Base-by-base conservation (phyloP, 2,888 invertebrate species). In the Cenopis cana region DNA sequence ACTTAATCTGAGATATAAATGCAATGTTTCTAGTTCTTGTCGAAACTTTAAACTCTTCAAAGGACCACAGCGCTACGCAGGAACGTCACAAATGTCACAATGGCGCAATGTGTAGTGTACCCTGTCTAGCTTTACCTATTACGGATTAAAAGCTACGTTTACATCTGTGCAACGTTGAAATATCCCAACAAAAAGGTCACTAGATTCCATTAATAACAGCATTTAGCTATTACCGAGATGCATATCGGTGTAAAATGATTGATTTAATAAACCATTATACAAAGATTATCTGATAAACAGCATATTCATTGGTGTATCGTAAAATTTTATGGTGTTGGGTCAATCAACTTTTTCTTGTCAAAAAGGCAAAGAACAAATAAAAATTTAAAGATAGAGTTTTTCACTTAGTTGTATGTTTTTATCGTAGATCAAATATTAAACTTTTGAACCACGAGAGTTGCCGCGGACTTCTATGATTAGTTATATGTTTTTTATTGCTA, bases 231-330 rank as follows among this genome's bases (percentile, higher is more conserved):
- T 54, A 60, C 60, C 14, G 70, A 69, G 69, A 71, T 71, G 71
- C 56, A 20, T 71, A 71, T 71, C 71, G 24, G 69, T 46, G 67
- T 61, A 67, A 69, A 71, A 71, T 67, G 71, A 71, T 67, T 67
- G 71, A 71, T 71, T 71, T 71, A 71, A 67, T 71, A 67, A 61
- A 41, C 71, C 67, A 71, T 71, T 61, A 71, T 36, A 36, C 49
- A 18, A 36, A 65, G 71, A 67, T 71, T 71, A 50, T 56, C 36
- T 36, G 66, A 67, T 71, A 71, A 67, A 54, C 17, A 18, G 41
- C 61, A 69, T 49, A 67, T 61, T 24, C 54, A 60, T 61, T 46
- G 61, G 49, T 61, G 38, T 55, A 56, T 67, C 60, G 38, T 67
- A 61, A 71, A 49, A 29, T 66, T 67, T 67, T 60, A 67, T 33